Evolutionary conservation across 2,113 vertebrate species (phyloP).

Genomic region (Mionectes macconnelli): DNA sequence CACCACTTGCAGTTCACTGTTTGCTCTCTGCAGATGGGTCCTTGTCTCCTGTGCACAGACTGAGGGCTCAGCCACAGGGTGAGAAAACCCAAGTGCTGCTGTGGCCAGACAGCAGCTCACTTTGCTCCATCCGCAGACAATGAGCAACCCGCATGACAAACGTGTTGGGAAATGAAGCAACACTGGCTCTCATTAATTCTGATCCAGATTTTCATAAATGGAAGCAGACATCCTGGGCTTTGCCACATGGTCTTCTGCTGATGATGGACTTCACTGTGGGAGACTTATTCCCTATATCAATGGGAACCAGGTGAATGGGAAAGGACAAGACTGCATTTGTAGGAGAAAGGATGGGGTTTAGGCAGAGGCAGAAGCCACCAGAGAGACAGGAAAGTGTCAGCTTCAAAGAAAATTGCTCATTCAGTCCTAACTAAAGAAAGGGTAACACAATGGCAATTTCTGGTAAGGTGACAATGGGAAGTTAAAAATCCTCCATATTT

Average conservation of each 20-base stretch:
- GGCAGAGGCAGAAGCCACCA: background rate
- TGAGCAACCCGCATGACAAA: background rate
- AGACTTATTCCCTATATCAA: background rate
- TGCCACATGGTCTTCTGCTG: background rate
- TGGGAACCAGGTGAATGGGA: background rate
- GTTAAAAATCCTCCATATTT: background rate
- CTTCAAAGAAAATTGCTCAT: background rate
- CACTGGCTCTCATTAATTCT: background rate
- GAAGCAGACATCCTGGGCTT: conserved; percentile 1
- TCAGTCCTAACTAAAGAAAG: background rate
- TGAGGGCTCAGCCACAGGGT: background rate
- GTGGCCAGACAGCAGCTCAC: fast-evolving
- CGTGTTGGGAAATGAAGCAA: background rate
- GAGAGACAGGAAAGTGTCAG: background rate
- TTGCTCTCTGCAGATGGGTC: background rate
- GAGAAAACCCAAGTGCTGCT: background rate
- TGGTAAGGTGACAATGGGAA: background rate
- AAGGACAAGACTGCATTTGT: background rate
- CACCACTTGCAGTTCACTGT: fast-evolving
- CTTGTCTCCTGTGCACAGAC: background rate
- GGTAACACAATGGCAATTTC: background rate
- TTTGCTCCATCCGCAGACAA: background rate
- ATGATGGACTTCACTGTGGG: background rate
- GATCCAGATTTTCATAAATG: background rate
- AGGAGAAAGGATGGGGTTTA: background rate